These are phyloP conservation scores for Pristiophorus japonicus DNA, from an alignment of 2,113 vertebrate species.

Conservation along the genomic window DNA sequence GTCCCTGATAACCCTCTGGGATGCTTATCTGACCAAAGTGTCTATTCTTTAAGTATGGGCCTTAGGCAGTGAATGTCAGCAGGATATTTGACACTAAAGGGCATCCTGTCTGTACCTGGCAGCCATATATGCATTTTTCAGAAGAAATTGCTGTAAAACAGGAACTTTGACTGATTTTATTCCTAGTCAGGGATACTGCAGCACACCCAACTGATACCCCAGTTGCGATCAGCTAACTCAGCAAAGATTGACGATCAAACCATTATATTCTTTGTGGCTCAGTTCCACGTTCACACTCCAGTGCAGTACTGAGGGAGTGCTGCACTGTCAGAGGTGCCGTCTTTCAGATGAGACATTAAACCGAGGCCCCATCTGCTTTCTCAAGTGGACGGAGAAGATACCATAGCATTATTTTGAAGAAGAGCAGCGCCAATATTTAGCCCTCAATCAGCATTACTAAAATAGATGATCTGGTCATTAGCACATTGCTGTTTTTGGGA, in stretches of 20 bases:
- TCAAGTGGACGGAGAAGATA: no score
- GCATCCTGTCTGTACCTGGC: neutral
- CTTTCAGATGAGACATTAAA: no score
- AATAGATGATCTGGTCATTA: no score
- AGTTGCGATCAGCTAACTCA: neutral
- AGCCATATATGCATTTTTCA: neutral
- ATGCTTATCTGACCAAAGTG: neutral
- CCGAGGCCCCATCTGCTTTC: no score
- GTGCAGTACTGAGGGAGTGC: no score
- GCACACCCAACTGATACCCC: neutral
- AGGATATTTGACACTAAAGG: neutral
- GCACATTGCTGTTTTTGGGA: no score
- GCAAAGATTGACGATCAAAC: neutral
- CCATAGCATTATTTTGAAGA: no score
- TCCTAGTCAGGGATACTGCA: neutral
- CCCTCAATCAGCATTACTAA: no score
- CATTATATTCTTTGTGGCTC: neutral
- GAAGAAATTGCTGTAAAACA: conserved; percentile 16
- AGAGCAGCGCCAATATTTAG: no score
- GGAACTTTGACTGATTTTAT: neutral
- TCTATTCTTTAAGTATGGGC: neutral
- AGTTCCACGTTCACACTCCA: neutral
- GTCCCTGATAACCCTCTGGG: neutral
- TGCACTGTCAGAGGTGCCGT: no score
- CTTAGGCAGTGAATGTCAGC: neutral